These are phyloP conservation scores for Luscinia megarhynchos DNA, from an alignment of 2,797 vertebrate genomes.

Conservation along the genomic window DNA sequence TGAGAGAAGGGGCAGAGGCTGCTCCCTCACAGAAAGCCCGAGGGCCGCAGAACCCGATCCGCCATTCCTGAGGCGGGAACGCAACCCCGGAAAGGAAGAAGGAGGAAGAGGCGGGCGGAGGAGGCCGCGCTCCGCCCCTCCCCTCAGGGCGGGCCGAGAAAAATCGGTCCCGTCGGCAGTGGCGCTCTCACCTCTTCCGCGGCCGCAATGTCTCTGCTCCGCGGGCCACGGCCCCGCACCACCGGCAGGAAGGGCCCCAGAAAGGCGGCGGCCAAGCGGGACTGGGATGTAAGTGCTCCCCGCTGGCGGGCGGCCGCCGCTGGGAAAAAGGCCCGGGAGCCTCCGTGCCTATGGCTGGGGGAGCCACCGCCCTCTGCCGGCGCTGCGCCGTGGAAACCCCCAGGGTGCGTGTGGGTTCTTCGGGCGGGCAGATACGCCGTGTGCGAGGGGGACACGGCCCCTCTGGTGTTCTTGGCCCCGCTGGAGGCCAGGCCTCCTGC, in stretches of 20 bases:
- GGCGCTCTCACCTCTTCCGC: fast-evolving
- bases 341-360: not conserved
- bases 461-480: not conserved
- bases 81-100: no score
- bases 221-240: not conserved
- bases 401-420: not conserved
- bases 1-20: not conserved
- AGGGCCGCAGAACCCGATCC: fast-evolving
- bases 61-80: fast-evolving
- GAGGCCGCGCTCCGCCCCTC: not conserved
- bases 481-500: not conserved
- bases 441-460: fast-evolving
- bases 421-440: not conserved
- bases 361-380: no score
- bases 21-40: not conserved
- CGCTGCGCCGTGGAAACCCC: fast-evolving
- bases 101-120: not conserved
- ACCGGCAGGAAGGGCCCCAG: not conserved
- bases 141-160: not conserved
- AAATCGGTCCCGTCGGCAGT: fast-evolving
- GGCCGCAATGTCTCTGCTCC: not conserved
- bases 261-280: not conserved
- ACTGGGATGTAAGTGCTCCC: constrained; percentile 54
- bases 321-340: not conserved
- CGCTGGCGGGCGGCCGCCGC: not conserved